Percentiles rank a stretch among this genome's conserved stretches.
phyloP scores from a whole-genome alignment of 2,888 invertebrate genomes.

The Pseudococcus jackbeardsleyi region DNA sequence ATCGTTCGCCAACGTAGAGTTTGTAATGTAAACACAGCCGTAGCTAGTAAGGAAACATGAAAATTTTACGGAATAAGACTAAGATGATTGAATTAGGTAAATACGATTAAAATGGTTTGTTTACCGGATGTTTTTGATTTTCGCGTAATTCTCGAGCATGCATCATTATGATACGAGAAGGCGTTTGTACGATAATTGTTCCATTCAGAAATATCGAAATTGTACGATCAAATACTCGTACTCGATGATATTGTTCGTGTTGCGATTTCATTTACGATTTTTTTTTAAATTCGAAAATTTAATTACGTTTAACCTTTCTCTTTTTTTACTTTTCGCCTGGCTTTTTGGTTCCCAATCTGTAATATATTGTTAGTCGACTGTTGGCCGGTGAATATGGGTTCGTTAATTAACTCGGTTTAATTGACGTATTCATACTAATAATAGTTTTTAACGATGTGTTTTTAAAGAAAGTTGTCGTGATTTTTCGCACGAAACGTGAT shows the following conservation, averaged over 20 bases:
- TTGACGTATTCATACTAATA: constrained; percentile 38
- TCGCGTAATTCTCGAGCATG: not conserved
- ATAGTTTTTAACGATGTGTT: constrained; percentile 31
- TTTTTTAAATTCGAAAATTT: not conserved
- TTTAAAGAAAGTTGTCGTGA: not conserved
- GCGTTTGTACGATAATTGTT: constrained; percentile 27
- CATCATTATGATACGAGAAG: not conserved
- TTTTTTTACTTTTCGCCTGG: not conserved
- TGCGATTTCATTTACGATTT: constrained; percentile 12
- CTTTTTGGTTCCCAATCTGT: not conserved
- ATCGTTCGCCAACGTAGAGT: not conserved
- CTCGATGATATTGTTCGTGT: not conserved
- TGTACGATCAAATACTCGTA: not conserved
- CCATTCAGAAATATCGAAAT: not conserved
- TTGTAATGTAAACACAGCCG: not conserved
- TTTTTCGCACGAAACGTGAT: constrained; percentile 43
- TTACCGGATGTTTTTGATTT: constrained; percentile 56
- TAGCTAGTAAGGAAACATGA: not conserved
- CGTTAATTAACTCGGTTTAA: constrained; percentile 24
- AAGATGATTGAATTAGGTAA: constrained; percentile 34
- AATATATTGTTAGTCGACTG: not conserved
- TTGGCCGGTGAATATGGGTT: constrained; percentile 32
- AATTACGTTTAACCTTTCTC: constrained; percentile 19
- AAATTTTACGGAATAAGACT: constrained; percentile 16
- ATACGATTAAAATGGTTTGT: constrained; percentile 40